phyloP scores from a whole-genome alignment of 2,797 vertebrate genomes.

The Coccyzus lansbergi region DNA sequence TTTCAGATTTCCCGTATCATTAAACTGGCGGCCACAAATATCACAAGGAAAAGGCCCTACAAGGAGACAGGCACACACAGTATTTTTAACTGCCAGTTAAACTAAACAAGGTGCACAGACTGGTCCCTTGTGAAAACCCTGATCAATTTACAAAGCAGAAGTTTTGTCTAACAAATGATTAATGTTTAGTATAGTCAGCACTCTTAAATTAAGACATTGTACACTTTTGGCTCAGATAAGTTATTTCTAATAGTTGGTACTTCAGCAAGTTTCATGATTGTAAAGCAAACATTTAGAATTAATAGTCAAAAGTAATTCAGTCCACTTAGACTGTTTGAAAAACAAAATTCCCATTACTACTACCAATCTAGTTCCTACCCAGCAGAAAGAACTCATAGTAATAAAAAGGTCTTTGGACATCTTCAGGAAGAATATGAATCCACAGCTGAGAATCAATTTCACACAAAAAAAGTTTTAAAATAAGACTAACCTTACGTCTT shows the following conservation, averaged over 20 bases:
- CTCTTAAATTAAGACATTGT: not conserved
- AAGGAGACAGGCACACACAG: not conserved
- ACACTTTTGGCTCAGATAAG: not conserved
- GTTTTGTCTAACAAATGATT: not conserved
- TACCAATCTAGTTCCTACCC: not conserved
- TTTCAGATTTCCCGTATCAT: slow-evolving; percentile 95
- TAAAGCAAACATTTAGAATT: not conserved
- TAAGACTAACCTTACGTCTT: not conserved
- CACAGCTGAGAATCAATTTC: not conserved
- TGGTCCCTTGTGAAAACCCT: not conserved
- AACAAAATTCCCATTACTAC: not conserved
- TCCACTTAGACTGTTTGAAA: not conserved
- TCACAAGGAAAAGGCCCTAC: slow-evolving; percentile 96
- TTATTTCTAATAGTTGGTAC: not conserved
- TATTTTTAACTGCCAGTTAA: not conserved
- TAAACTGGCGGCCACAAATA: slow-evolving; percentile 97
- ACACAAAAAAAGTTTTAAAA: not conserved
- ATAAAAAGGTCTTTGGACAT: not conserved
- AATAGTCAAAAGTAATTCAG: not conserved
- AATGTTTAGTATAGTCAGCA: not conserved
- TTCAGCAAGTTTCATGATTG: not conserved
- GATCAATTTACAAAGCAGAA: not conserved
- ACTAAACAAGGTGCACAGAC: not conserved
- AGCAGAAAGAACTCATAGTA: not conserved
- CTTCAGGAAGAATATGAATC: not conserved